phyloP scores from a whole-genome alignment of 2,888 invertebrate species.

The Augochlorella aurata region DNA sequence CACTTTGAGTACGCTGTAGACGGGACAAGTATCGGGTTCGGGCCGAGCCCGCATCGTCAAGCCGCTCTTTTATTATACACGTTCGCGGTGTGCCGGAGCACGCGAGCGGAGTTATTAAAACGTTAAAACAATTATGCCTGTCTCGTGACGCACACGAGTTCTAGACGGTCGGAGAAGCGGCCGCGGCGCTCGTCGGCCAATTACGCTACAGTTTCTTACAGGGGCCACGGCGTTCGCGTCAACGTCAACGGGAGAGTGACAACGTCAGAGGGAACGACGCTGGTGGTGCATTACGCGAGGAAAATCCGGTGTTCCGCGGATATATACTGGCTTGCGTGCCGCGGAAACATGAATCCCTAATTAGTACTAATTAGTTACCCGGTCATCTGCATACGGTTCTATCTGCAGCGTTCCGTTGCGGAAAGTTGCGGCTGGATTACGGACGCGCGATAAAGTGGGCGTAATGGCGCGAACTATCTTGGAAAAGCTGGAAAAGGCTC shows the following conservation, averaged over 20 bases:
- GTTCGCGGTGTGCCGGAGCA: conserved; percentile 57
- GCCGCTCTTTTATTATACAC: conserved; percentile 36
- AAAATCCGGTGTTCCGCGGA: conserved; percentile 64
- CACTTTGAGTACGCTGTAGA: conserved; percentile 15
- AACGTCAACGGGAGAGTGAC: conserved; percentile 34
- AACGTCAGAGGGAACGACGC: conserved; percentile 30
- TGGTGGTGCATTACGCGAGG: conserved; percentile 26
- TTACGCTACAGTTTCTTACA: conserved; percentile 69
- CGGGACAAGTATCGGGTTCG: conserved; percentile 23
- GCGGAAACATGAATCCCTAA: neutral
- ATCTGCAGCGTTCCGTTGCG: neutral
- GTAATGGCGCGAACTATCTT: neutral
- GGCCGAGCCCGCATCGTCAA: conserved; percentile 28
- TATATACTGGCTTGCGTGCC: neutral
- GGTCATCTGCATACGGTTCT: neutral
- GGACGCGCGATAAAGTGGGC: neutral
- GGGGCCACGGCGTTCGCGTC: conserved; percentile 27
- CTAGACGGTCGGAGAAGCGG: conserved; percentile 12
- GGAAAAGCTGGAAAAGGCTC: neutral
- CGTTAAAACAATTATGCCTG: conserved; percentile 77
- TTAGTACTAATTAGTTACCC: neutral
- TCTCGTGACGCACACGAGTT: conserved; percentile 67
- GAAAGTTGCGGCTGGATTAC: neutral
- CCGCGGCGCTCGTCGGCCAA: conserved; percentile 56
- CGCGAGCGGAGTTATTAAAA: conserved; percentile 79